Base-by-base conservation (phyloP, 2,797 vertebrate genomes). In the Helostoma temminkii region DNA sequence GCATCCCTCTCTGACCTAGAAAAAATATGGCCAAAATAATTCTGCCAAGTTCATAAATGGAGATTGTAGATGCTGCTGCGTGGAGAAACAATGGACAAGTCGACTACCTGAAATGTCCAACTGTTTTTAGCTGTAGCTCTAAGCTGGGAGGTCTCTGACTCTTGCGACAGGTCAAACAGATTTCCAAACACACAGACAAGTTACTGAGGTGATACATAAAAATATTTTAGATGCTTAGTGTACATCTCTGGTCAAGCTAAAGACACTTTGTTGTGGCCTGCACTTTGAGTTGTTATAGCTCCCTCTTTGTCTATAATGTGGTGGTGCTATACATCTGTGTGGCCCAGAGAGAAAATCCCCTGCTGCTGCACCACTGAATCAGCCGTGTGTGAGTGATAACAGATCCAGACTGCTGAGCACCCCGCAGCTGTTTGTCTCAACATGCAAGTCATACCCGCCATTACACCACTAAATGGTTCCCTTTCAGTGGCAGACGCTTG, bases 371-470 rank as follows among this genome's bases (percentile, higher is more conserved):
- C 76, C 82, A 89, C 78, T 87, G 89, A 91, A 89, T 91, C 84
- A 83, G 74, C 70, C 57, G 60, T 73, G 80, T 88, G 84, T 88
- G 89, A 90, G 89, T 78, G 88, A 89, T 91, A 93, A 92, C 90
- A 72, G 84, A 90, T 87, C 85, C 83, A 78, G 90, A 92, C 91
- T 88, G 86, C 88, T 87, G 90, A 87, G 86, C 88, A 80, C 91
- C 89, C 91, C 53, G 81, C 89, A 92, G 92, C 91, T 89, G 90
- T 92, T 92, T 89, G 89, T 92, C 90, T 91, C 91, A 85, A 91
- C 90, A 84, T 92, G 89, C 90, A 93, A 89, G 87, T 92, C 91
- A 90, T 91, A 78, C 84, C 91, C 77, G 85, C 88, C 88, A 91
- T 91, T 91, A 91, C 82, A 87, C 80, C 48, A 58, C 90, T 93